Evolutionary conservation across 2,797 vertebrate species (phyloP).

Genomic region (Ceryle rudis): DNA sequence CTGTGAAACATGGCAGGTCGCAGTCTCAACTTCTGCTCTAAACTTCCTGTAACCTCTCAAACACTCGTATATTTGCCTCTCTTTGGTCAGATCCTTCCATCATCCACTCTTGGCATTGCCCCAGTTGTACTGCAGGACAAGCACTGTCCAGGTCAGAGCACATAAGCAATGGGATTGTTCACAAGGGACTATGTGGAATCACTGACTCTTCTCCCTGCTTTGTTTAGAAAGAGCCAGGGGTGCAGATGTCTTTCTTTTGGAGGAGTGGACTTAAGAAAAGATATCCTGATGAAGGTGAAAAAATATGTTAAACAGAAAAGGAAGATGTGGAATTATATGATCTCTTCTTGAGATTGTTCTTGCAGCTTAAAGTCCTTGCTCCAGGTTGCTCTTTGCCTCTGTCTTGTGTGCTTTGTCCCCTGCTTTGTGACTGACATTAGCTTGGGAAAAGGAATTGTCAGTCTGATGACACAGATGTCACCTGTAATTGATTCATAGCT

Average conservation of each 20-base stretch:
- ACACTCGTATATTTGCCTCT: accelerated
- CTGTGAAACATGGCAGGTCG: not conserved
- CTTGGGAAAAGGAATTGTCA: not conserved
- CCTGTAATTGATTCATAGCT: not conserved
- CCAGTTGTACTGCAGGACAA: not conserved
- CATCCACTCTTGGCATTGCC: not conserved
- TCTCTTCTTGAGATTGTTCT: not conserved
- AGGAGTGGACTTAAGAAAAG: not conserved
- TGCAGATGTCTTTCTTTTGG: not conserved
- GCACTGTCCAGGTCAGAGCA: not conserved
- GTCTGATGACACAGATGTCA: not conserved
- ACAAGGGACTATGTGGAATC: not conserved
- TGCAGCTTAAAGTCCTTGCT: not conserved
- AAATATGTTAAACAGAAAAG: not conserved
- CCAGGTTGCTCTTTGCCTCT: not conserved
- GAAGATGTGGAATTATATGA: not conserved
- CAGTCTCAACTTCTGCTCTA: not conserved
- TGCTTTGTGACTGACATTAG: not conserved
- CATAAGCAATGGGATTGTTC: not conserved
- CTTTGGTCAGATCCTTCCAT: not conserved
- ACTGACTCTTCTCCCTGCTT: accelerated
- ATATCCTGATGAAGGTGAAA: not conserved
- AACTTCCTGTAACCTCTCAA: not conserved
- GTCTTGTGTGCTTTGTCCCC: not conserved
- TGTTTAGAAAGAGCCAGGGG: not conserved